Percentiles rank a stretch among this genome's conserved stretches.
phyloP scores from a whole-genome alignment of 2,113 vertebrate genomes.

The Pelusios castaneus region DNA sequence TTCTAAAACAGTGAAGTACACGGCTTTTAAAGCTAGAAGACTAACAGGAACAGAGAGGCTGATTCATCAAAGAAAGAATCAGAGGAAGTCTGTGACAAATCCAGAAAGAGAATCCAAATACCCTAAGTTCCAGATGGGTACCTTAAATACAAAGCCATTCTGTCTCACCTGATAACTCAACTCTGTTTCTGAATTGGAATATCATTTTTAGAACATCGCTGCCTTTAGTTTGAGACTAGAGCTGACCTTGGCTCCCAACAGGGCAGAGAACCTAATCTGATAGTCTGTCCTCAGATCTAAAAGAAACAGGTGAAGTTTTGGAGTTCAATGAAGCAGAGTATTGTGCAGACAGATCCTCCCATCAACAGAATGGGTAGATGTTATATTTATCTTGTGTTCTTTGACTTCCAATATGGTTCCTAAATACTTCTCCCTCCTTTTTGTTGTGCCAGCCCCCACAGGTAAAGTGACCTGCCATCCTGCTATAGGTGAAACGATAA shows the following conservation, averaged over 20 bases:
- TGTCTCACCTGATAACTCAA: rapidly evolving
- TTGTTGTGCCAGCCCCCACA: background rate
- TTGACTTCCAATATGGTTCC: background rate
- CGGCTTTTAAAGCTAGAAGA: background rate
- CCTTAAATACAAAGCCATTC: background rate
- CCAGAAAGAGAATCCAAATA: background rate
- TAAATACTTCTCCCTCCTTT: conserved; percentile 18
- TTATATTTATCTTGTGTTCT: background rate
- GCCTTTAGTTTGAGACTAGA: background rate
- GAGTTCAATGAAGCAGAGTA: background rate
- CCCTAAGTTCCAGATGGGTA: background rate
- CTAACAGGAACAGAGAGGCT: background rate
- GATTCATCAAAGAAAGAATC: rapidly evolving
- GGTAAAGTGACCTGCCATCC: background rate
- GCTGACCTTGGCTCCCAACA: background rate
- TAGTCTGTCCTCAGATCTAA: background rate
- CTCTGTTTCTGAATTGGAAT: background rate
- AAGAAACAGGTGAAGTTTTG: background rate
- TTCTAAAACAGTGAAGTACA: background rate
- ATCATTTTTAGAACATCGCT: background rate
- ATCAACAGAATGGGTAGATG: background rate
- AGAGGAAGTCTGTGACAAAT: background rate
- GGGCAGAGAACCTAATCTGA: background rate
- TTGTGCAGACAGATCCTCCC: background rate
- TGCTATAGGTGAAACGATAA: conserved; percentile 10